These are phyloP conservation scores for Drosophila insularis DNA, from an alignment of 1,140 invertebrate genomes.

Conservation along the genomic window DNA sequence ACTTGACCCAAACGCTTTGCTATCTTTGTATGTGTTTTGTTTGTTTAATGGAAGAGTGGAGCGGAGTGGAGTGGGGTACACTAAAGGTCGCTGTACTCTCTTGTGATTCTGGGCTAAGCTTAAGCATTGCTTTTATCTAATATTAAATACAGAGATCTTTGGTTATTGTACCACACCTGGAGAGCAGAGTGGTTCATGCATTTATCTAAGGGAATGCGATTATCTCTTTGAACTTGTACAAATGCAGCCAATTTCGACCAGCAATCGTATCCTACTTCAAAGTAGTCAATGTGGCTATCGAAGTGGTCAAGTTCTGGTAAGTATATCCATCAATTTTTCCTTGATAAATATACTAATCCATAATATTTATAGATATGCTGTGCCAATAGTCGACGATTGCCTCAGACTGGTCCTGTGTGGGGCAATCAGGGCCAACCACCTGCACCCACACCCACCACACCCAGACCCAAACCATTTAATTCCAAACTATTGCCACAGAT, in stretches of 20 bases:
- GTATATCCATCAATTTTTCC: constrained; percentile 10
- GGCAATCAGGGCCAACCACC: constrained; percentile 26
- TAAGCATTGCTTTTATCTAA: constrained; percentile 13
- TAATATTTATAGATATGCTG: constrained; percentile 55
- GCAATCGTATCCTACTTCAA: constrained; percentile 34
- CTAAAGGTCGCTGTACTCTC: constrained; percentile 21
- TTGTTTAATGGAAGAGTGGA: too few species aligned
- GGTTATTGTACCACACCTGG: constrained; percentile 59
- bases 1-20: constrained; percentile 56
- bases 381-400: constrained; percentile 39
- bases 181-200: constrained; percentile 50
- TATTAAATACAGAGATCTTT: constrained; percentile 42
- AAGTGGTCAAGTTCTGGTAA: constrained; percentile 54
- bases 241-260: constrained; percentile 14
- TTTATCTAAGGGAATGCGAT: constrained; percentile 43
- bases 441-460: neutral
- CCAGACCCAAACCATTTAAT: neutral
- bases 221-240: constrained; percentile 53
- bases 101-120: constrained; percentile 5
- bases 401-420: constrained; percentile 30
- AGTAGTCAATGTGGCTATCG: constrained; percentile 62
- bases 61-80: neutral
- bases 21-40: constrained; percentile 1
- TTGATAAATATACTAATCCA: neutral
- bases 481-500: constrained; percentile 47